Percentiles rank a stretch among this genome's conserved stretches.
phyloP scores from a whole-genome alignment of 2,113 vertebrate species.

The Paralichthys olivaceus region DNA sequence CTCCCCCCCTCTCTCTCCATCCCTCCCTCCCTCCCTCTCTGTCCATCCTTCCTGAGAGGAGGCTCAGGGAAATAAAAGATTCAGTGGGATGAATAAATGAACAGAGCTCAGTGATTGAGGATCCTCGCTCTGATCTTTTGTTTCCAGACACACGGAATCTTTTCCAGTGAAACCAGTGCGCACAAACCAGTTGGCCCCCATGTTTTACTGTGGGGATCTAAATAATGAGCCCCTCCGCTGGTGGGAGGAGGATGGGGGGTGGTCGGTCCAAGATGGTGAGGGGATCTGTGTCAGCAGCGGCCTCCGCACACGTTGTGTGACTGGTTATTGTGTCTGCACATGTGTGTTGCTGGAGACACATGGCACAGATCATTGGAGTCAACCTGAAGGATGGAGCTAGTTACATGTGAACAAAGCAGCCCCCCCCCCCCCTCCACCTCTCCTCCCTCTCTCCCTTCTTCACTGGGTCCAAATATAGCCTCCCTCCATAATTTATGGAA shows the following conservation, averaged over 20 bases:
- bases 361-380: too few species aligned
- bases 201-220: too few species aligned
- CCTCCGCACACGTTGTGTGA: too few species aligned
- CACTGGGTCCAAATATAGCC: constrained; percentile 78
- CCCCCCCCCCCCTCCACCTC: constrained; percentile 4
- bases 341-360: neutral
- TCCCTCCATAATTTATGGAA: constrained; percentile 79
- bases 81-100: constrained; percentile 32
- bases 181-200: too few species aligned
- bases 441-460: constrained; percentile 3
- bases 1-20: neutral
- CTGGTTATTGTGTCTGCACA: neutral
- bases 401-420: constrained; percentile 57
- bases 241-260: too few species aligned
- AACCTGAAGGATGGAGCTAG: too few species aligned
- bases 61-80: constrained; percentile 39
- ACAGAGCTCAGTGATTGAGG: neutral
- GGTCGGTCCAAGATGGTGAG: too few species aligned
- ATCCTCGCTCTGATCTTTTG: constrained; percentile 1
- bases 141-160: neutral
- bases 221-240: too few species aligned
- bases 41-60: neutral
- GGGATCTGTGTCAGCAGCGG: too few species aligned
- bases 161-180: too few species aligned
- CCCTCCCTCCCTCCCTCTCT: neutral